A percentile compares a stretch with the other conserved stretches of the same genome.
These are phyloP conservation scores for Esox niger DNA, from an alignment of 2,113 vertebrate species.

Conservation along the genomic window DNA sequence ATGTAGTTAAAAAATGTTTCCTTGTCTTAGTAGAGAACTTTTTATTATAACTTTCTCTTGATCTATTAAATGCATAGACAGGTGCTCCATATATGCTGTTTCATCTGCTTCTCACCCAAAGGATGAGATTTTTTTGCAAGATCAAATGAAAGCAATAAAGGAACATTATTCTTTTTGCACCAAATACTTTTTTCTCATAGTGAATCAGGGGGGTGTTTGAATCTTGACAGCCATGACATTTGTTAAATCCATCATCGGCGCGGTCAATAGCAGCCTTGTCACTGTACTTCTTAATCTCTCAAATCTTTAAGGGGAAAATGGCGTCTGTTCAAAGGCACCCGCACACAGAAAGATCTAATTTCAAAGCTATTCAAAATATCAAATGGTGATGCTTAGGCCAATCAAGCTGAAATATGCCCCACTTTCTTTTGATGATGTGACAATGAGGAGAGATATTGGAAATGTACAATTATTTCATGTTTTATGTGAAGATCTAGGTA, in stretches of 20 bases:
- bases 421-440: conserved; percentile 19
- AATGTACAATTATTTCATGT: not conserved
- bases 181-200: conserved; percentile 25
- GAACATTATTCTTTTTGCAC: conserved; percentile 38
- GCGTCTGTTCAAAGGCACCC: conserved; percentile 41
- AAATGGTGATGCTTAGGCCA: conserved; percentile 20
- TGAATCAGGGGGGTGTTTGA: conserved; percentile 28
- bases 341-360: conserved; percentile 39
- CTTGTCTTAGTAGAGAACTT: not conserved
- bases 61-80: no score
- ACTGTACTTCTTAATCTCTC: conserved; percentile 22
- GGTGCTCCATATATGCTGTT: not conserved
- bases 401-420: conserved; percentile 30
- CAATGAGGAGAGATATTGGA: not conserved
- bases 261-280: conserved; percentile 42
- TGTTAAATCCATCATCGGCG: conserved; percentile 38
- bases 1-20: conserved; percentile 3
- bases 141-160: conserved; percentile 37
- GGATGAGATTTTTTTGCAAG: no score
- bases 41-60: no score
- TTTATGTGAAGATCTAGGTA: not conserved
- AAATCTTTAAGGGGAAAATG: conserved; percentile 37
- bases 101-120: conserved; percentile 11
- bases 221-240: conserved; percentile 52
- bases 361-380: conserved; percentile 35